Base-by-base conservation (phyloP, 2,113 vertebrate species). In the Dissostichus mawsoni region DNA sequence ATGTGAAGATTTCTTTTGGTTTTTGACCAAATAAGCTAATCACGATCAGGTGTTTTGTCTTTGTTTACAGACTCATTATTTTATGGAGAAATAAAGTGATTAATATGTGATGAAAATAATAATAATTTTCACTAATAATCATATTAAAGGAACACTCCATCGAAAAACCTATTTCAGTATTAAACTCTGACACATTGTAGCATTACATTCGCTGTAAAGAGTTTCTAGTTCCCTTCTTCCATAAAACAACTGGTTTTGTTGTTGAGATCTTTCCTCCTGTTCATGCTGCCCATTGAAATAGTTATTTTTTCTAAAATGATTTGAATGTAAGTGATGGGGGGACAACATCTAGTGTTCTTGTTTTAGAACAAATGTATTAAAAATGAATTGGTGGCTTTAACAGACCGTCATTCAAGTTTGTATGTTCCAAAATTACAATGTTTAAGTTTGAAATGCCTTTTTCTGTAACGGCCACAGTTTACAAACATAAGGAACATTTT, bases 21-120 rank as follows among this genome's bases (percentile, higher is more conserved):
- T 47, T 57, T 29, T n/a, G 12, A 36, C 44, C 12, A 65, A 79
- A 55, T 36, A 8, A 44, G 63, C 17, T 68, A 51, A 45, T 3
- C 33, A 56, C 18, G 8, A 20, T 11, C 45, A 4, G 48, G 1
- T 8, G 1, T 5, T 58, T 61, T 47, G 20, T 75, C 9, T 78
- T 81, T 59, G 64, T 76, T 73, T 76, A 82, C 61, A 72, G 8
- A 72, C 50, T 69, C 48, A 52, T 56, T 58, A 1, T 71, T 41
- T 41, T 51, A 8, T 17, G 36, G 10, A 61, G 11, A 1, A 67
- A 55, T 5, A 68, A 69, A 50, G 11, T 5, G 0, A 53, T 2
- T 16, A 20, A 41, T 6, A 1, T 44, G 2, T 23, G n/a, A 68
- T 68, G 13, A 50, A 23, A 17, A 8, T 44, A 25, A 5, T 56